Percentiles rank a stretch among this genome's conserved stretches.
These are phyloP conservation scores for Acrobasis repandana DNA, from an alignment of 2,888 invertebrate genomes.

Conservation along the genomic window DNA sequence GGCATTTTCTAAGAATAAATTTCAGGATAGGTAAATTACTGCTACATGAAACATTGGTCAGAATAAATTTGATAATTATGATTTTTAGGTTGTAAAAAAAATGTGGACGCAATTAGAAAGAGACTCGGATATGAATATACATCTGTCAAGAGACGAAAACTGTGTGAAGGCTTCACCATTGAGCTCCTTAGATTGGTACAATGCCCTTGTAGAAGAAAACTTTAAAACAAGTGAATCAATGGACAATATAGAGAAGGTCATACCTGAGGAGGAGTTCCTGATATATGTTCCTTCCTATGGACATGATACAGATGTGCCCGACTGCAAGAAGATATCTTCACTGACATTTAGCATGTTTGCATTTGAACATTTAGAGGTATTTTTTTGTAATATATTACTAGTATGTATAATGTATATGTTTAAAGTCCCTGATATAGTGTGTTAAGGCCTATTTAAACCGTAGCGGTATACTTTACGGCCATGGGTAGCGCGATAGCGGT, in stretches of 20 bases:
- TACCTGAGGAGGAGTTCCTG: conserved; percentile 56
- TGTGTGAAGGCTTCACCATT: conserved; percentile 86
- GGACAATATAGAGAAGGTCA: conserved; percentile 5
- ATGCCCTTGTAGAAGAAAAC: conserved; percentile 81
- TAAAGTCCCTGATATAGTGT: background rate
- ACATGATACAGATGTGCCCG: conserved; percentile 74
- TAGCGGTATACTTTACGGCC: too few species aligned
- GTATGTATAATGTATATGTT: conserved; percentile 4
- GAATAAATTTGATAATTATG: too few species aligned
- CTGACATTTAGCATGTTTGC: conserved; percentile 69
- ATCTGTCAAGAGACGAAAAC: conserved; percentile 84
- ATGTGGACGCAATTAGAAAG: conserved; percentile 82
- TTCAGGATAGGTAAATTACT: too few species aligned
- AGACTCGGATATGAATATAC: conserved; percentile 84
- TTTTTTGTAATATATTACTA: conserved; percentile 23
- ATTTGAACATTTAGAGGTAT: conserved; percentile 74
- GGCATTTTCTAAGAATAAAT: too few species aligned
- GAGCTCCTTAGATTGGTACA: conserved; percentile 87
- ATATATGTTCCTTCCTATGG: conserved; percentile 46
- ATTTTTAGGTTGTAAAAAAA: conserved; percentile 78
- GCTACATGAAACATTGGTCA: too few species aligned
- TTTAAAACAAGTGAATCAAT: conserved; percentile 1
- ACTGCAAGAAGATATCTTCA: conserved; percentile 84
- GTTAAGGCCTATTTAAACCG: too few species aligned
- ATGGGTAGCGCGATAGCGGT: too few species aligned